Evolutionary conservation across 2,113 vertebrate species (phyloP).

Genomic region (Ammodramus savannarum): DNA sequence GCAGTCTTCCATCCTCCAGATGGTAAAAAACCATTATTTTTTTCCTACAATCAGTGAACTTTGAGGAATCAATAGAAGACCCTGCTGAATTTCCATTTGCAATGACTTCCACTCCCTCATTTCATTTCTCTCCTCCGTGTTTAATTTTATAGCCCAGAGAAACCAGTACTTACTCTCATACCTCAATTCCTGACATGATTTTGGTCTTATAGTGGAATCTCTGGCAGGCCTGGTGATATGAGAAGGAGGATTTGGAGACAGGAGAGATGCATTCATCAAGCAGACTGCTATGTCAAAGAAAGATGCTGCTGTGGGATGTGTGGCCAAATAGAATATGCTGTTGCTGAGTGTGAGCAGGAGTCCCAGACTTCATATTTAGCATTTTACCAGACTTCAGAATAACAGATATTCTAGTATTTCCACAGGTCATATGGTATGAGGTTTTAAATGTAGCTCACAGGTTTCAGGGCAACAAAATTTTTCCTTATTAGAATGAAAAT

Average conservation of each 20-base stretch:
- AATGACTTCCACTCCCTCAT: not conserved
- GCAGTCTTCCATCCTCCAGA: not conserved
- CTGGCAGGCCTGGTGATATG: not conserved
- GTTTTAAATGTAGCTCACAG: not conserved
- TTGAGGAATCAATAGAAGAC: not conserved
- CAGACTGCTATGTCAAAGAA: not conserved
- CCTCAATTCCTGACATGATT: not conserved
- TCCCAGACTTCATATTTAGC: not conserved
- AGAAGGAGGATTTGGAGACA: not conserved
- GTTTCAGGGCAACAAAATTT: not conserved
- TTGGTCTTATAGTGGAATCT: not conserved
- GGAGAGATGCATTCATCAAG: not conserved
- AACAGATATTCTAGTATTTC: not conserved
- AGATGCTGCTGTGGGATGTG: not conserved
- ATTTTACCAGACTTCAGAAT: not conserved
- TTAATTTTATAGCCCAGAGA: not conserved
- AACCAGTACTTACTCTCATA: not conserved
- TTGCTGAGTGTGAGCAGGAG: not conserved
- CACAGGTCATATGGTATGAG: not conserved
- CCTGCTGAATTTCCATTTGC: not conserved
- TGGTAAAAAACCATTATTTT: not conserved
- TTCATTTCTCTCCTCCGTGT: not conserved
- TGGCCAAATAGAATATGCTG: fast-evolving
- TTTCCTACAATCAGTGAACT: not conserved
- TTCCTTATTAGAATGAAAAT: not conserved